These are phyloP conservation scores for Onychomys arenicola DNA, from an alignment of 2,797 vertebrate species.

Conservation along the genomic window DNA sequence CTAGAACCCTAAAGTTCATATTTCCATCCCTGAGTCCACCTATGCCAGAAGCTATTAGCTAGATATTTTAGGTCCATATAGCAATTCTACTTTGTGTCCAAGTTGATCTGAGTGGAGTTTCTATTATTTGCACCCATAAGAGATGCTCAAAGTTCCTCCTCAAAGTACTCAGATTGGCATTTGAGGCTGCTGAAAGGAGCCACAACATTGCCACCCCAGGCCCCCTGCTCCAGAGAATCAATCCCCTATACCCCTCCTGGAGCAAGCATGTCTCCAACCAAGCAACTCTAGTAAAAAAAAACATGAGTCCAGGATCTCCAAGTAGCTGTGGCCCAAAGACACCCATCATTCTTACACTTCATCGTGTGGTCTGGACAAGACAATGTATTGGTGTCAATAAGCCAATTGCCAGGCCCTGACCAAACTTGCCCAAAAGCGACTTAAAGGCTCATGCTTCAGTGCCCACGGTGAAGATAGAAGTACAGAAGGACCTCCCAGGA, in stretches of 20 bases:
- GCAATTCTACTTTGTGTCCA: slow-evolving; percentile 1
- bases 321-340: background rate
- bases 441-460: background rate
- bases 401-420: background rate
- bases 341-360: background rate
- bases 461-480: background rate
- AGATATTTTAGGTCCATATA: background rate
- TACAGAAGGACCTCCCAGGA: background rate
- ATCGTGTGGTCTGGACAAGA: background rate
- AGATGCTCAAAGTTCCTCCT: background rate
- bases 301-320: background rate
- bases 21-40: background rate
- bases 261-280: background rate
- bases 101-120: slow-evolving; percentile 17
- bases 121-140: background rate
- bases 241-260: background rate
- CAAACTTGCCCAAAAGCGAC: background rate
- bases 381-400: background rate
- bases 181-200: background rate
- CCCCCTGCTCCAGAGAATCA: background rate
- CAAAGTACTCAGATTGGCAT: background rate
- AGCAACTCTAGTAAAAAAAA: background rate
- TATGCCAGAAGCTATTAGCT: slow-evolving; percentile 22
- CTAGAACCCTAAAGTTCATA: background rate
- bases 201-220: background rate